These are phyloP conservation scores for Heterotis niloticus DNA, from an alignment of 2,113 vertebrate genomes.

Conservation along the genomic window DNA sequence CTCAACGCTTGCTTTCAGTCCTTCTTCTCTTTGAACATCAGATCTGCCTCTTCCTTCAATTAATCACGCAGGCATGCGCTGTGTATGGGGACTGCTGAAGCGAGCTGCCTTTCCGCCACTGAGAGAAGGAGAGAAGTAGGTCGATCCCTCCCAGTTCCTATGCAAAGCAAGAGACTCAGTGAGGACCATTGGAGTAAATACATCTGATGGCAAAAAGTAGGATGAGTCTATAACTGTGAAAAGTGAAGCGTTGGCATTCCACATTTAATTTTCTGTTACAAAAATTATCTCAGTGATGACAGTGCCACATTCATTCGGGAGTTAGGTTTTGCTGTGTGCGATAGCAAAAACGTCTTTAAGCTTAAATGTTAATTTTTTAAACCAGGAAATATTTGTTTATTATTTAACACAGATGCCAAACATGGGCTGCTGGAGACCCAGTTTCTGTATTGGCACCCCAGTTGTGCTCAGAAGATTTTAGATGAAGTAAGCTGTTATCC, in stretches of 20 bases:
- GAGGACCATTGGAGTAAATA: background rate
- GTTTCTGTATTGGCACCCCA: too few relatives aligned
- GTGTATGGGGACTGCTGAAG: background rate
- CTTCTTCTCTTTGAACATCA: constrained; percentile 6
- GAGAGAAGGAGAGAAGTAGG: constrained; percentile 5
- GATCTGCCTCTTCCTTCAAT: constrained; percentile 13
- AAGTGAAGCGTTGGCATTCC: background rate
- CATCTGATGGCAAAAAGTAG: background rate
- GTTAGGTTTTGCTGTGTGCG: background rate
- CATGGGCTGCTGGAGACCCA: background rate
- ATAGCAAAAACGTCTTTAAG: background rate
- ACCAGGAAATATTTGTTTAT: background rate
- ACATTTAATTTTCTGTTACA: background rate
- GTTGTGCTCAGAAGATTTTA: background rate
- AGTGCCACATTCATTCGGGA: background rate
- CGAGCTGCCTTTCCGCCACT: background rate
- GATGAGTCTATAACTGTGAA: background rate
- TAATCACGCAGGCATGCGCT: constrained; percentile 6
- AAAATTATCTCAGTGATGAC: too few relatives aligned
- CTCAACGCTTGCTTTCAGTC: background rate
- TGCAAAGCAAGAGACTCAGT: background rate
- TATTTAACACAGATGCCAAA: background rate
- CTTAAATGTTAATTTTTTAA: background rate
- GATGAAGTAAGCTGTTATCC: background rate
- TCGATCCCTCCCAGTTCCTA: constrained; percentile 12